phyloP scores from a whole-genome alignment of 2,888 invertebrate genomes.

The Cataglyphis altisquamis region DNA sequence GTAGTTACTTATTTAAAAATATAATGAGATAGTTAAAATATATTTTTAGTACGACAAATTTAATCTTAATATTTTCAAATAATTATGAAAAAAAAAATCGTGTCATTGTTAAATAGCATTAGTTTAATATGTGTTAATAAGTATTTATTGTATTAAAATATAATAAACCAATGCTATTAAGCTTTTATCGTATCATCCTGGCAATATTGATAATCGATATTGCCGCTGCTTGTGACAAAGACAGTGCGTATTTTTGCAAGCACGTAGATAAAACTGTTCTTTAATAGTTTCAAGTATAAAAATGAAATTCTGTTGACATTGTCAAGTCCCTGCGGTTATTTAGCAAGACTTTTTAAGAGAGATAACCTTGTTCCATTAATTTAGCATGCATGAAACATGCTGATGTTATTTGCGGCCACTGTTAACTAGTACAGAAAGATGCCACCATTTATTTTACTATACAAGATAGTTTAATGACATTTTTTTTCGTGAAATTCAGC shows the following conservation, averaged over 20 bases:
- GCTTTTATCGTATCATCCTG: constrained; percentile 19
- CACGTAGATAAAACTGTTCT: constrained; percentile 28
- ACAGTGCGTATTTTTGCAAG: constrained; percentile 29
- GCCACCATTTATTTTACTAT: constrained; percentile 35
- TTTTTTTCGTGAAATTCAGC: constrained; percentile 31
- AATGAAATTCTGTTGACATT: constrained; percentile 42
- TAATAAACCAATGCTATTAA: constrained; percentile 11
- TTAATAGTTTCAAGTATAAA: constrained; percentile 35
- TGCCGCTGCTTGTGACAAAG: constrained; percentile 3
- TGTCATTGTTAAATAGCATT: background rate
- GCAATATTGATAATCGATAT: constrained; percentile 43
- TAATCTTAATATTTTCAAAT: background rate
- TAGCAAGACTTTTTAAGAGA: constrained; percentile 29
- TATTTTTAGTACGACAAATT: background rate
- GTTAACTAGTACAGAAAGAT: constrained; percentile 35
- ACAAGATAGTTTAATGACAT: constrained; percentile 33
- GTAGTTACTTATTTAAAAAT: background rate
- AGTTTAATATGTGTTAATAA: background rate
- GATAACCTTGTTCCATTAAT: constrained; percentile 51
- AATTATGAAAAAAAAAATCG: background rate
- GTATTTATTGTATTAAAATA: constrained; percentile 12
- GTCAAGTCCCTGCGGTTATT: constrained; percentile 37
- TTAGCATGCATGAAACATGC: constrained; percentile 49
- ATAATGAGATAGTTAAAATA: background rate
- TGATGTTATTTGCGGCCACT: constrained; percentile 36